Conservation (phyloP, 2,113 vertebrate genomes). For the Psammodynastes pulverulentus region DNA sequence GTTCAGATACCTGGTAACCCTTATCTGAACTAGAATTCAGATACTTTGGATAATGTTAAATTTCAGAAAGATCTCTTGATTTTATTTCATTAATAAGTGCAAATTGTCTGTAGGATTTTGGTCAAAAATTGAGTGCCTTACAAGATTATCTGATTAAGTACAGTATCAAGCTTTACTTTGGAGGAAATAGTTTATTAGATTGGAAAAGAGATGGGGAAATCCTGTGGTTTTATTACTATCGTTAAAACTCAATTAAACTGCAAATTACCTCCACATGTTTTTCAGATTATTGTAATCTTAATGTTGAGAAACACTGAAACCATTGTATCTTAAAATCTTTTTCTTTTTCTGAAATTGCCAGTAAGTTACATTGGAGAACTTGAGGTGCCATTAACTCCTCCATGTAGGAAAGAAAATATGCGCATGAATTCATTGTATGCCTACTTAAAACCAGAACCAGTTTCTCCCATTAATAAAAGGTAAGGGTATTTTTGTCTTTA, state of each 20-base stretch:
- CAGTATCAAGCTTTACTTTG: not conserved
- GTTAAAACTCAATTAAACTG: no score
- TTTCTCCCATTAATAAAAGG: slow-evolving; percentile 60
- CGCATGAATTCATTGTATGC: slow-evolving; percentile 40
- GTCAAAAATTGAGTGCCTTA: not conserved
- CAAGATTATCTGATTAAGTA: not conserved
- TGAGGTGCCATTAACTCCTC: slow-evolving; percentile 62
- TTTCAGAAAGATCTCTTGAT: not conserved
- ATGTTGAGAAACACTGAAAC: slow-evolving; percentile 24
- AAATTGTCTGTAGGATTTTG: not conserved
- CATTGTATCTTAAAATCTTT: not conserved
- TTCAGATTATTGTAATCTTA: slow-evolving; percentile 36
- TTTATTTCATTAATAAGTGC: not conserved
- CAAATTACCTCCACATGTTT: not conserved
- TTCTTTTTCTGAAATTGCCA: slow-evolving; percentile 36
- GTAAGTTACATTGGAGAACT: slow-evolving; percentile 43
- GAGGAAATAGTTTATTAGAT: not conserved
- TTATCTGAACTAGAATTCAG: not conserved
- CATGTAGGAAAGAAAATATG: slow-evolving; percentile 40
- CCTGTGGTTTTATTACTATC: not conserved
- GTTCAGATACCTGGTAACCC: not conserved
- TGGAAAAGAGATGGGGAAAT: not conserved
- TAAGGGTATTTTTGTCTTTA: slow-evolving; percentile 42
- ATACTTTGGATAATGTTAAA: not conserved
- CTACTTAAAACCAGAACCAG: slow-evolving; percentile 58